Evolutionary conservation across 2,797 vertebrate species (phyloP), one percentile per base, ranked within the genome.

Genomic region (Anisognathus igniventris): DNA sequence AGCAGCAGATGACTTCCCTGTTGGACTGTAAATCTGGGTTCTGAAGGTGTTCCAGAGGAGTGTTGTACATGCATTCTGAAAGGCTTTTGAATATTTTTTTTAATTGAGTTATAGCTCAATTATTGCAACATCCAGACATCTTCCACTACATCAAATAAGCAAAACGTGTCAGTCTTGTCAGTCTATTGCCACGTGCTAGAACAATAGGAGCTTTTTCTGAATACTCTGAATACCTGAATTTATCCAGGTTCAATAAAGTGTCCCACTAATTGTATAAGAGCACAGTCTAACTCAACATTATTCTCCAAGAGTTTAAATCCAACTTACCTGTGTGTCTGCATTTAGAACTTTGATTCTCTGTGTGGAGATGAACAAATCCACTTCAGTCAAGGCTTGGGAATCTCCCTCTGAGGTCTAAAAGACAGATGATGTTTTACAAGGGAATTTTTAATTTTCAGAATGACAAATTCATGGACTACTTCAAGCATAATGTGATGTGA

Each of bases 271-370:
- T 11, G 10, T 9, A 2, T 30, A 62, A 47, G 18, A 81, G 33
- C 3, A 6, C 27, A 20, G 10, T 75, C 70, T 60, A 42, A 80
- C 11, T 57, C 39, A 60, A 48, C 12, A 17, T 64, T 56, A 39
- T 48, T 56, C 27, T n/a, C 45, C 6, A 40, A 33, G 58, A 24
- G 3, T 31, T 19, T 37, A 47, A 80, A 31, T 28, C 11, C 13
- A 14, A 35, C 96, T 97, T 91, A 99, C 99, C 99, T 99, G 99
- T 8, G 99, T 98, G 97, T 99, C 99, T 44, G 99, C 99, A 50
- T 99, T 99, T 93, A 99, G 98, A 92, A 99, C 99, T 98, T 99
- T 99, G 97, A 99, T 99, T 97, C 99, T 98, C 97, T 99, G 99
- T 18, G 99, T 99, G 88, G 99, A 99, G 96, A 99, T 99, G 97